These are phyloP conservation scores for Platynereis dumerilii DNA, from an alignment of 2,888 invertebrate genomes.

Conservation along the genomic window DNA sequence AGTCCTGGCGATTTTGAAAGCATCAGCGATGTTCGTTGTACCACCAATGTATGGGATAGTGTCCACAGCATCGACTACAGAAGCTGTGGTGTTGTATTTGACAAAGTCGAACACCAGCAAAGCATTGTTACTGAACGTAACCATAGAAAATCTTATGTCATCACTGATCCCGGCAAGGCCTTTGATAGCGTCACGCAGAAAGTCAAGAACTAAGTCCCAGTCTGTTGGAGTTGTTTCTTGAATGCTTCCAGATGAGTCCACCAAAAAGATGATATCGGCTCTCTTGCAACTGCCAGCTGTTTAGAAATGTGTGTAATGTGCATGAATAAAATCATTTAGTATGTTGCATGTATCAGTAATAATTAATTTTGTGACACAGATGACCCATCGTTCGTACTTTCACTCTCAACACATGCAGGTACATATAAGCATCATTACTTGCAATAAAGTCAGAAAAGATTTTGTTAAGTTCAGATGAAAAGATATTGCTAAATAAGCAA, in stretches of 20 bases:
- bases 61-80: not conserved
- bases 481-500: no score
- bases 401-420: no score
- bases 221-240: not conserved
- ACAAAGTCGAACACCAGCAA: not conserved
- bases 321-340: no score
- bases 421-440: no score
- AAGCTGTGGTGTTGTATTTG: not conserved
- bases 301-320: no score
- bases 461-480: no score
- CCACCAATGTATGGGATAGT: conserved; percentile 4
- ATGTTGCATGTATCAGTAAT: no score
- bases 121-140: conserved; percentile 5
- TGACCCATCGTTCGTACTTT: no score
- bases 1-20: not conserved
- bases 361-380: no score
- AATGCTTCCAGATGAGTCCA: conserved; percentile 6
- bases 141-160: not conserved
- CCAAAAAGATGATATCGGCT: conserved; percentile 6
- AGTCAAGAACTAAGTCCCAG: not conserved
- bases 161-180: not conserved
- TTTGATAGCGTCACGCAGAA: not conserved
- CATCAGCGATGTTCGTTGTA: not conserved
- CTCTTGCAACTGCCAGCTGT: not conserved
- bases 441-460: no score